Percentiles rank a stretch among this genome's conserved stretches.
phyloP scores from a whole-genome alignment of 2,888 invertebrate genomes.

The Drosophila cognata region DNA sequence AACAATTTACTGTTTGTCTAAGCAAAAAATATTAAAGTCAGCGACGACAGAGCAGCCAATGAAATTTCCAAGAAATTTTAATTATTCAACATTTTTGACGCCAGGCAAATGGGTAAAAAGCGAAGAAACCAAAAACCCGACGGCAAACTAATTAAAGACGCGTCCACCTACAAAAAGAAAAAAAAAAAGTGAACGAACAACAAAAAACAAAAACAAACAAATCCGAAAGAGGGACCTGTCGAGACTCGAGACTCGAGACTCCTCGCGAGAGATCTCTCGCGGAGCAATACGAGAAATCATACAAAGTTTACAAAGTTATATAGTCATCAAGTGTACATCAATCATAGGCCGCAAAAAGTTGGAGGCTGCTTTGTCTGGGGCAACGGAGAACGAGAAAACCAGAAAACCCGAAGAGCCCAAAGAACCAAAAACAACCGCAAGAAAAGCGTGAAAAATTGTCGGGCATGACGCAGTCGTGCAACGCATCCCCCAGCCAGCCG shows the following conservation, averaged over 20 bases:
- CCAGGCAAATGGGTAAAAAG: slow-evolving; percentile 65
- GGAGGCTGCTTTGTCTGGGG: slow-evolving; percentile 56
- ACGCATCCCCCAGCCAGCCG: slow-evolving; percentile 41
- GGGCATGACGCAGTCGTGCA: slow-evolving; percentile 71
- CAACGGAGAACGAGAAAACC: slow-evolving; percentile 10
- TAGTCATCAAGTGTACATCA: slow-evolving; percentile 83
- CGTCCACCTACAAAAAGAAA: slow-evolving; percentile 73
- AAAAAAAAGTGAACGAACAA: neutral
- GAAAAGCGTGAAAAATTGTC: slow-evolving; percentile 81
- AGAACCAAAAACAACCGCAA: slow-evolving; percentile 42
- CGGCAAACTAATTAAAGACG: slow-evolving; percentile 75
- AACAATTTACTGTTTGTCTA: slow-evolving; percentile 48
- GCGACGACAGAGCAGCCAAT: slow-evolving; percentile 62
- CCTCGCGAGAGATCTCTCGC: slow-evolving; percentile 9
- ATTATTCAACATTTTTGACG: slow-evolving; percentile 79
- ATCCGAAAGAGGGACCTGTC: slow-evolving; percentile 5
- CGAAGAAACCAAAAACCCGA: slow-evolving; percentile 41
- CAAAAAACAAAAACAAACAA: neutral
- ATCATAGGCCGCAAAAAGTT: slow-evolving; percentile 74
- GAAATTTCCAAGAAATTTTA: slow-evolving; percentile 78
- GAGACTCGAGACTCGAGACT: slow-evolving; percentile 1
- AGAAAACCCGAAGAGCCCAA: neutral
- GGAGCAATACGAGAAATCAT: slow-evolving; percentile 65
- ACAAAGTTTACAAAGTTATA: slow-evolving; percentile 82
- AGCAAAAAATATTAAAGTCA: slow-evolving; percentile 16